Evolutionary conservation across 2,888 invertebrate species (phyloP), one percentile per base, ranked within the genome.

Genomic region (Hirtodrosophila histrioides): DNA sequence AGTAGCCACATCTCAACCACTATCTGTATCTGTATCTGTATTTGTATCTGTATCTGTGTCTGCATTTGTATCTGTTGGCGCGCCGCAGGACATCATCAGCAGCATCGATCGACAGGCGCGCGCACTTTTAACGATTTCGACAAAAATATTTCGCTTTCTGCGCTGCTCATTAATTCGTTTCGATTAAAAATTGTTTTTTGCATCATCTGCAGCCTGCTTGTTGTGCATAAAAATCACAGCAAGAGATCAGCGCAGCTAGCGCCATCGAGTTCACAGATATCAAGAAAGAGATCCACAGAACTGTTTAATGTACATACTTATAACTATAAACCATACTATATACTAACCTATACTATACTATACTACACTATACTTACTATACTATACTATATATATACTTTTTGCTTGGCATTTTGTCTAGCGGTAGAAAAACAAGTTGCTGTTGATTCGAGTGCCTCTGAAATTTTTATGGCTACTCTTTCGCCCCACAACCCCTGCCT

Each of bases 201-300:
- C 69, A 73, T 78, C 87, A 73, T 81, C 66, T 70, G 79, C 81
- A 69, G 78, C 74, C 67, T n/a, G 69, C 84, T 75, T 77, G 75
- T 72, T 75, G 77, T 83, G 83, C 82, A 89, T 88, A 86, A 89
- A 89, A 88, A 83, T 88, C 89, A 76, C 88, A 88, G 88, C 85
- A 78, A 87, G 83, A 73, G 66, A 58, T 68, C 86, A 60, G 23
- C 61, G 62, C 62, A 55, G 62, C 48, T 43, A 68, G 66, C 72
- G 58, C 54, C 54, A 36, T 39, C 5, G 27, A 27, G 27, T 27
- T 27, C 27, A 27, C 27, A 27, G 27, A 31, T 31, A 31, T 31
- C 31, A 31, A 9, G 3, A 9, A 8, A 45, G 40, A 50, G 35
- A 56, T 40, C 35, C 8, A 33, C 3, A 46, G 35, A 54, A 63